Evolutionary conservation across 64 coral and sea anemone genomes (phyloP).

Genomic region (Actinia equina): DNA sequence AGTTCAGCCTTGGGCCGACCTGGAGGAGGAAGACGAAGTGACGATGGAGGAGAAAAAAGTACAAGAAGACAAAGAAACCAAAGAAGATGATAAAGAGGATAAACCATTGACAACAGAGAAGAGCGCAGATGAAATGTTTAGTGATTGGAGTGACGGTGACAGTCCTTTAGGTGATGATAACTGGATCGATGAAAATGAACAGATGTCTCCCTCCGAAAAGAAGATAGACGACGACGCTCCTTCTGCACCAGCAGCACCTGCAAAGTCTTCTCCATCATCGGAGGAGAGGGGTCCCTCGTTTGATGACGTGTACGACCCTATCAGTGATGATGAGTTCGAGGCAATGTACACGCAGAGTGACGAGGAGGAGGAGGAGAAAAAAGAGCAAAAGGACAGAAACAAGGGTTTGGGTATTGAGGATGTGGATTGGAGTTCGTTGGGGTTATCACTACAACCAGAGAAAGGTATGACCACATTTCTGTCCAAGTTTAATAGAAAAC

Average conservation of each 20-base stretch:
- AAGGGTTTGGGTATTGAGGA: slow-evolving; percentile 79
- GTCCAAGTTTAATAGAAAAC: neutral
- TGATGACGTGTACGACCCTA: slow-evolving; percentile 98
- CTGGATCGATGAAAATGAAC: slow-evolving; percentile 74
- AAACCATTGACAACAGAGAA: slow-evolving; percentile 3
- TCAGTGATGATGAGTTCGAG: slow-evolving; percentile 98
- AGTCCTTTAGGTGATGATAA: slow-evolving; percentile 76
- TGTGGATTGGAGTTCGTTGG: slow-evolving; percentile 93
- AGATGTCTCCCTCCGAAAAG: neutral
- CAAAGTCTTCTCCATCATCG: neutral
- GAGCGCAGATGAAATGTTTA: slow-evolving; percentile 76
- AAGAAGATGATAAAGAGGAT: neutral
- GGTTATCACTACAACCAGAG: slow-evolving; percentile 20
- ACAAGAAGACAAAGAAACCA: neutral
- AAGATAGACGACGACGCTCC: slow-evolving; percentile 40
- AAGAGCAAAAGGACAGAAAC: slow-evolving; percentile 21
- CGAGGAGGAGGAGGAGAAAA: slow-evolving; percentile 42
- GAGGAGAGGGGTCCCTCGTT: slow-evolving; percentile 26
- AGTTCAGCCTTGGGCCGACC: slow-evolving; percentile 88
- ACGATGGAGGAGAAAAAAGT: neutral
- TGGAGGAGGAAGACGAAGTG: slow-evolving; percentile 77
- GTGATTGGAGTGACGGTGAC: slow-evolving; percentile 94
- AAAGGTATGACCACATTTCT: neutral
- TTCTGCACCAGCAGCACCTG: neutral
- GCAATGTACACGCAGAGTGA: slow-evolving; percentile 83